These are phyloP conservation scores for Picathartes gymnocephalus DNA, from an alignment of 2,113 vertebrate genomes.

Conservation along the genomic window DNA sequence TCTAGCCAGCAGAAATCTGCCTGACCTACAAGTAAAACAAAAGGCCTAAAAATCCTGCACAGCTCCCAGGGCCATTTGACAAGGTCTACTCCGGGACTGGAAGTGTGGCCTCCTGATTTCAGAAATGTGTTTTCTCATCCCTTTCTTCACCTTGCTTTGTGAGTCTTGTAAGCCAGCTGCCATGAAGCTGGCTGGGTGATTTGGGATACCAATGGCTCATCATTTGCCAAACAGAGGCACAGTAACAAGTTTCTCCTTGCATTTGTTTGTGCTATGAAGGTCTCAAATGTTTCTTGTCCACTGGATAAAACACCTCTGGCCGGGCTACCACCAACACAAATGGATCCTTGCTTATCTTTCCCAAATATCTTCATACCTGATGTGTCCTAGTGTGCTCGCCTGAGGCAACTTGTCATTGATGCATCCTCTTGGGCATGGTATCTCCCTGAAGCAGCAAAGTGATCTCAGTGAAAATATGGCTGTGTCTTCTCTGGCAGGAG, in stretches of 20 bases:
- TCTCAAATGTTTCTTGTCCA: background rate
- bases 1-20: background rate
- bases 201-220: background rate
- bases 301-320: background rate
- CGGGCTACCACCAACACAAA: background rate
- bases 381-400: background rate
- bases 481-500: background rate
- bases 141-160: background rate
- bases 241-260: background rate
- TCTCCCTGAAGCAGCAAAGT: background rate
- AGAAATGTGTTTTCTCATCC: background rate
- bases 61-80: background rate
- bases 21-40: background rate
- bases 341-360: background rate
- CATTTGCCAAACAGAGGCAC: background rate
- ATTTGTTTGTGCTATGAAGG: background rate
- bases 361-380: background rate
- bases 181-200: background rate
- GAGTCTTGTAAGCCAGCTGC: background rate
- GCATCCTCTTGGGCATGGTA: background rate
- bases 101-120: background rate
- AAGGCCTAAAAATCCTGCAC: background rate
- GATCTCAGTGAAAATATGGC: background rate
- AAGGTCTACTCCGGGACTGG: background rate
- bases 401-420: background rate